These are phyloP conservation scores for Tragelaphus buxtoni DNA, from an alignment of 2,113 vertebrate genomes.

Conservation along the genomic window DNA sequence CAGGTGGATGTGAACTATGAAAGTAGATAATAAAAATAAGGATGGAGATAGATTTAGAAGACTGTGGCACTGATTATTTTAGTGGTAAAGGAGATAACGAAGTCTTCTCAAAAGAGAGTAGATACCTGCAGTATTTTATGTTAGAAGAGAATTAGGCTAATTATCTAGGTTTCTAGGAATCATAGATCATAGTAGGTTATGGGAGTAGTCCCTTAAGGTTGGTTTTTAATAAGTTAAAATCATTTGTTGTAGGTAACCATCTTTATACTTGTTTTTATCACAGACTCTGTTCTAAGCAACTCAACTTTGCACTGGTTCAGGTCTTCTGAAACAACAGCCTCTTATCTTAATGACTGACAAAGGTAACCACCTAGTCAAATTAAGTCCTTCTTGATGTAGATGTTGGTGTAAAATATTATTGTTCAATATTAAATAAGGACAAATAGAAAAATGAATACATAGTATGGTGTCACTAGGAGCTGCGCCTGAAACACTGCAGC, in stretches of 20 bases:
- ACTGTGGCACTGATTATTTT: neutral
- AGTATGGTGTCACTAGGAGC: neutral
- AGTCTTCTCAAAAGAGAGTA: neutral
- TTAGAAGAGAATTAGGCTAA: neutral
- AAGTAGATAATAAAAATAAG: neutral
- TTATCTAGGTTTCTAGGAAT: neutral
- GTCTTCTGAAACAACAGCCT: conserved; percentile 54
- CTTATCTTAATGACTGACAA: conserved; percentile 57
- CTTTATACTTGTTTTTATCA: conserved; percentile 62
- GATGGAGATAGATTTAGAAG: neutral
- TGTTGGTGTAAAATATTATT: conserved; percentile 1
- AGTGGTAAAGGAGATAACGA: neutral
- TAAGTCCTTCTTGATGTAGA: neutral
- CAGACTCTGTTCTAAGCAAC: conserved; percentile 62
- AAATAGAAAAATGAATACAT: neutral
- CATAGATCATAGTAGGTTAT: neutral
- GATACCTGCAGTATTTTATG: neutral
- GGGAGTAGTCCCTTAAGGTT: neutral
- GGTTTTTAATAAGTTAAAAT: neutral
- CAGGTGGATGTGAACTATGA: neutral
- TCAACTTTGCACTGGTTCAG: conserved; percentile 41
- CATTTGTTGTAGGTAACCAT: conserved; percentile 20
- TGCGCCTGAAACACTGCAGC: neutral
- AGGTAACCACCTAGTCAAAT: conserved; percentile 27
- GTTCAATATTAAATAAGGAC: neutral